phyloP scores from a whole-genome alignment of 2,888 invertebrate species.

The Drosophila hawaiiensis region DNA sequence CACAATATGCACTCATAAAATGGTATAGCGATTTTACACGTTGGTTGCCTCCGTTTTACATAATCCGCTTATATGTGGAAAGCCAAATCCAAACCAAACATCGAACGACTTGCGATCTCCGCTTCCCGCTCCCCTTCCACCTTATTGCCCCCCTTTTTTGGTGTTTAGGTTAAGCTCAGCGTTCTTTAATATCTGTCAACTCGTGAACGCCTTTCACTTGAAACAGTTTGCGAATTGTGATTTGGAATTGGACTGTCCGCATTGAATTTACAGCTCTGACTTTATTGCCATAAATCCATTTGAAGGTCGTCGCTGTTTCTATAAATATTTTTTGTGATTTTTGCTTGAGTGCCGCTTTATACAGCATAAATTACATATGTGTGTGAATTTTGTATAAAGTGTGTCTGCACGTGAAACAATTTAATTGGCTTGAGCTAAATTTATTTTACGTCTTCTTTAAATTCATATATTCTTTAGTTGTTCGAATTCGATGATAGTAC shows the following conservation, averaged over 20 bases:
- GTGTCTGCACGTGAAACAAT: neutral
- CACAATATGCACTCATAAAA: neutral
- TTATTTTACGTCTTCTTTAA: neutral
- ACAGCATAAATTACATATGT: neutral
- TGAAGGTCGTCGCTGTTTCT: slow-evolving; percentile 52
- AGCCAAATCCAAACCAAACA: slow-evolving; percentile 48
- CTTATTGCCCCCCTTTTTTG: neutral
- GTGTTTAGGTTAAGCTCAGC: slow-evolving; percentile 27
- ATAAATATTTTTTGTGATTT: slow-evolving; percentile 10
- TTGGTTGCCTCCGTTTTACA: slow-evolving; percentile 33
- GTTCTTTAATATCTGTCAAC: slow-evolving; percentile 36
- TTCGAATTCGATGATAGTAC: neutral
- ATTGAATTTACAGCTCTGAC: slow-evolving; percentile 16
- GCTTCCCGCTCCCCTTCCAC: neutral
- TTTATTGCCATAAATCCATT: slow-evolving; percentile 56
- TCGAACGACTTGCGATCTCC: neutral
- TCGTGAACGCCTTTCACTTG: slow-evolving; percentile 60
- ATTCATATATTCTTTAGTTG: neutral
- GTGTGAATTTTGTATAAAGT: neutral
- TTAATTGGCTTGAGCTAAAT: neutral
- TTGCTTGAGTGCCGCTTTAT: slow-evolving; percentile 17
- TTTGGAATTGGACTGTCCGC: slow-evolving; percentile 11
- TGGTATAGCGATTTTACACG: slow-evolving; percentile 14
- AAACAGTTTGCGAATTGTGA: slow-evolving; percentile 32
- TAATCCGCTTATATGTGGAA: slow-evolving; percentile 58